Conservation (phyloP, 1,140 invertebrate genomes). For the Himalopsyche phryganea region DNA sequence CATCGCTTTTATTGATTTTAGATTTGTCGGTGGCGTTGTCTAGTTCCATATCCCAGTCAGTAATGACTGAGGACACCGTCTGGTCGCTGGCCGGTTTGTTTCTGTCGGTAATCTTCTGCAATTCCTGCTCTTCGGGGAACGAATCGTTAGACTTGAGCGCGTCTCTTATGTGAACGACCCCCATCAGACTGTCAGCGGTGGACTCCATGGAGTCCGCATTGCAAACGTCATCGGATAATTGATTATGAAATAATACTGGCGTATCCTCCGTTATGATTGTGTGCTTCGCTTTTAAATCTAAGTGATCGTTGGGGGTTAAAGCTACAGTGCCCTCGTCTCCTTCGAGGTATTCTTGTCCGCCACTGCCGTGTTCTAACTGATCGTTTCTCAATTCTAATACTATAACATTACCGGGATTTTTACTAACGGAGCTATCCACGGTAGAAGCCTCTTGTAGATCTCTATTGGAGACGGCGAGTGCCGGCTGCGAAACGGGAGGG, state of each 20-base stretch:
- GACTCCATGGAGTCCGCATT: slow-evolving; percentile 49
- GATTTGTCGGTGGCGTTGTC: slow-evolving; percentile 51
- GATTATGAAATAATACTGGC: slow-evolving; percentile 50
- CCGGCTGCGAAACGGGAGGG: slow-evolving; percentile 26
- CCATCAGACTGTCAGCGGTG: slow-evolving; percentile 41
- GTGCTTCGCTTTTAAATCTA: slow-evolving; percentile 34
- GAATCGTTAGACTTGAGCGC: slow-evolving; percentile 18
- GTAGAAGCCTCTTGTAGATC: slow-evolving; percentile 39
- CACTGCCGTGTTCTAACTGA: slow-evolving; percentile 42
- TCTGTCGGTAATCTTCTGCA: not conserved
- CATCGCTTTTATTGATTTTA: slow-evolving; percentile 44
- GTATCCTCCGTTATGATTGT: slow-evolving; percentile 54
- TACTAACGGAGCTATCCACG: slow-evolving; percentile 37
- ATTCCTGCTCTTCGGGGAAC: slow-evolving; percentile 3
- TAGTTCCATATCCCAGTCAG: slow-evolving; percentile 58
- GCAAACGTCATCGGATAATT: slow-evolving; percentile 44
- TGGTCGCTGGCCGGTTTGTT: slow-evolving; percentile 3
- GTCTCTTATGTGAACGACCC: slow-evolving; percentile 35
- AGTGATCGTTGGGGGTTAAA: slow-evolving; percentile 35
- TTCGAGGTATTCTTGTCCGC: slow-evolving; percentile 47
- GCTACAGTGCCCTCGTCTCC: slow-evolving; percentile 36
- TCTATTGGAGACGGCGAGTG: slow-evolving; percentile 2
- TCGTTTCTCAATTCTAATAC: slow-evolving; percentile 50
- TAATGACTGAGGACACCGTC: slow-evolving; percentile 44
- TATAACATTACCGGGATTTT: slow-evolving; percentile 43